Evolutionary conservation across 2,888 invertebrate species (phyloP), one percentile per base, ranked within the genome.

Genomic region (Arctia plantaginis): DNA sequence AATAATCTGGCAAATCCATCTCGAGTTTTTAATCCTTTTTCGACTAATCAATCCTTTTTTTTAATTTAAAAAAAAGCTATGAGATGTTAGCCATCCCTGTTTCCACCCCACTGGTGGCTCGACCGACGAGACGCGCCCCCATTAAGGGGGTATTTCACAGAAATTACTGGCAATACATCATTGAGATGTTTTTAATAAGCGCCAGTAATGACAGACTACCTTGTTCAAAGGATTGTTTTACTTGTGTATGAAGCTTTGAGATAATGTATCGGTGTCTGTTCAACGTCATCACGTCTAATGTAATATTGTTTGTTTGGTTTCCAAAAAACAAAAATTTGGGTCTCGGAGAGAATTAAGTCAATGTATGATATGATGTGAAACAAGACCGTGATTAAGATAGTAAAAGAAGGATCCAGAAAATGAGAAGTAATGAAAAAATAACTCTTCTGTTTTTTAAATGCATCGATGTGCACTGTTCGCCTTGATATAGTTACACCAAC

Each of bases 111-210:
- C 72, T 66, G 20, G 30, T 44, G 65, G 72, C 35, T 55, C 71
- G 66, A 78, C 77, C 72, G 81, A 75, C 79, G 79, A 78, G 85
- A 76, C 85, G 77, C 79, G 77, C 74, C 78, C 80, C 80, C 77
- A 78, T 85, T 83, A 81, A 82, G 82, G 85, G 87, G 88, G 82
- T 86, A 88, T 90, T 90, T 86, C 89, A 86, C 89, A 89, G 90
- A 91, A 92, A 93, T 93, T 93, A 92, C 92, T 88, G 83, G 91
- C 91, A 91, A 94, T 94, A 93, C 93, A 94, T 94, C 94, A 94
- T 92, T 91, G 91, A 89, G 92, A 92, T 92, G 91, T 92, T 93
- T 94, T 94, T 94, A 94, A 94, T 94, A 94, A 93, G 89, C 90
- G 91, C 86, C 84, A 82, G 85, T 86, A 84, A 84, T 84, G 86